Conservation (phyloP, 2,113 vertebrate genomes). For the Reinhardtius hippoglossoides region DNA sequence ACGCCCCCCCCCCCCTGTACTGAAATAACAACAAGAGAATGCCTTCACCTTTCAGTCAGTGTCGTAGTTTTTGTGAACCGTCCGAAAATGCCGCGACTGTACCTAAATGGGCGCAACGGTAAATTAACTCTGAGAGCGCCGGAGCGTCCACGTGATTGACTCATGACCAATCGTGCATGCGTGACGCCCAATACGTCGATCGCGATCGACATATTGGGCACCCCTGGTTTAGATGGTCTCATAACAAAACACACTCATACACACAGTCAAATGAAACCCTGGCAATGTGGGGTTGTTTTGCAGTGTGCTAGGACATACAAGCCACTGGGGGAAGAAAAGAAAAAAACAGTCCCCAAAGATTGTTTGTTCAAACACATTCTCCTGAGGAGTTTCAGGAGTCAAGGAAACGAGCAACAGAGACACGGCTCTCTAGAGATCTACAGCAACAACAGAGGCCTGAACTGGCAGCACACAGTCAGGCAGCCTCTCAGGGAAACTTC, state of each 20-base stretch:
- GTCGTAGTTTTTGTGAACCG: too few species aligned
- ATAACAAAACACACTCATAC: not conserved
- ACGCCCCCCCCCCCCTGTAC: too few species aligned
- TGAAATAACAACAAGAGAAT: too few species aligned
- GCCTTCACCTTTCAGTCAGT: too few species aligned
- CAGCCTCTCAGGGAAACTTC: conserved; percentile 39
- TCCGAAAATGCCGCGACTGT: too few species aligned
- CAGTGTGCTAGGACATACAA: conserved; percentile 37
- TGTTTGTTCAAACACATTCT: conserved; percentile 74
- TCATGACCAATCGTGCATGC: too few species aligned
- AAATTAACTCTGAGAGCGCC: too few species aligned
- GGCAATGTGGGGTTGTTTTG: conserved; percentile 54
- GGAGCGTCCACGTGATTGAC: too few species aligned
- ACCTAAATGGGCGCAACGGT: too few species aligned
- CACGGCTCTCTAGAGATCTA: conserved; percentile 52
- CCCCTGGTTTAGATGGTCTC: not conserved
- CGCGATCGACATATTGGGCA: too few species aligned
- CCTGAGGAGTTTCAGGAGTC: conserved; percentile 74
- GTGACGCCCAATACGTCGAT: too few species aligned
- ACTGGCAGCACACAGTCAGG: conserved; percentile 27
- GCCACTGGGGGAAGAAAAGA: conserved; percentile 18
- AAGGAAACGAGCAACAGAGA: conserved; percentile 78
- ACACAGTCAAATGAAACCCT: not conserved
- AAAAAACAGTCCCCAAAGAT: conserved; percentile 48
- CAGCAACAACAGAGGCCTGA: conserved; percentile 48